Evolutionary conservation across 2,888 invertebrate species (phyloP).

Genomic region (Liposcelis brunnea): DNA sequence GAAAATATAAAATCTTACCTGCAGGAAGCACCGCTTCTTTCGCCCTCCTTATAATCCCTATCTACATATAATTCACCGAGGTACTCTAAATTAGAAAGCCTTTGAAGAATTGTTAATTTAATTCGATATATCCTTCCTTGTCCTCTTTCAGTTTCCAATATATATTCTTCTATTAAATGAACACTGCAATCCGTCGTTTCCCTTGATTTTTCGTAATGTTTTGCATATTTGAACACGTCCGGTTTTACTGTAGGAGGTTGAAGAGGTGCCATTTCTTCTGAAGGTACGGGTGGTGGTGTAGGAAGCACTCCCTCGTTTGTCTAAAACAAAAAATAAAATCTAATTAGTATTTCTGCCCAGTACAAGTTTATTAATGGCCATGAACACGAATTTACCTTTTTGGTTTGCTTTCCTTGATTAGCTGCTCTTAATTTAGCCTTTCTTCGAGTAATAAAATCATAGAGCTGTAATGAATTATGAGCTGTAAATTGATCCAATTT

Average conservation of each 20-base stretch:
- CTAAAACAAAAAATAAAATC: background rate
- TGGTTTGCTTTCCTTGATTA: constrained; percentile 23
- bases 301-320: background rate
- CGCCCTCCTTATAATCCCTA: constrained; percentile 59
- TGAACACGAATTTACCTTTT: constrained; percentile 32
- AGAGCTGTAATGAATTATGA: constrained; percentile 58
- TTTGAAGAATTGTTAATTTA: constrained; percentile 69
- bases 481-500: constrained; percentile 73
- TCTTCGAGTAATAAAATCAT: constrained; percentile 44
- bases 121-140: constrained; percentile 59
- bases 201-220: constrained; percentile 42
- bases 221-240: constrained; percentile 27
- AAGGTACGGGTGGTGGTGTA: constrained; percentile 28
- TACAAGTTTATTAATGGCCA: background rate
- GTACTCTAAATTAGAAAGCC: constrained; percentile 76
- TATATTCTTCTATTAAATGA: constrained; percentile 71
- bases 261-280: constrained; percentile 36
- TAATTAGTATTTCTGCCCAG: background rate
- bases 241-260: background rate
- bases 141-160: constrained; percentile 68
- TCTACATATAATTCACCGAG: constrained; percentile 81
- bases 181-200: constrained; percentile 55
- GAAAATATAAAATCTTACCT: constrained; percentile 29
- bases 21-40: constrained; percentile 65
- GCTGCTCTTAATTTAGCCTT: constrained; percentile 28